phyloP scores from a whole-genome alignment of 2,113 vertebrate genomes.

The Lophius piscatorius region DNA sequence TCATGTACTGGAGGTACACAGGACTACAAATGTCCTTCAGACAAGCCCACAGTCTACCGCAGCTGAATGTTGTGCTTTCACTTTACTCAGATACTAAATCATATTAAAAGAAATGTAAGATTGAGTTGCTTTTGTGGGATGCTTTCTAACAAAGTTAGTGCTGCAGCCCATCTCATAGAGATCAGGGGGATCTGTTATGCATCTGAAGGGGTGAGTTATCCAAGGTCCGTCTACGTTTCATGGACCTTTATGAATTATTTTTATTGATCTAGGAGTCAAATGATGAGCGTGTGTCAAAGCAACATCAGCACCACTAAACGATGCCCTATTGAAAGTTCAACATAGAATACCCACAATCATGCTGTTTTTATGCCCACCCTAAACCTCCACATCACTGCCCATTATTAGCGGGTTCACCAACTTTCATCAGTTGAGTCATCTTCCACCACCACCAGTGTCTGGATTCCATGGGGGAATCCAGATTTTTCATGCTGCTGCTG shows the following conservation, averaged over 20 bases:
- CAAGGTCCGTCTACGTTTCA: background rate
- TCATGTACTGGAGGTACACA: background rate
- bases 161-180: background rate
- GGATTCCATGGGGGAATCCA: too few species aligned
- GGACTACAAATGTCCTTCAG: background rate
- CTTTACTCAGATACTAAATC: background rate
- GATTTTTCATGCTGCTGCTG: too few species aligned
- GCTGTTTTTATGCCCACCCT: too few species aligned
- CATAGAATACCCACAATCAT: too few species aligned
- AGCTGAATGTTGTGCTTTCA: background rate
- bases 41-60: background rate
- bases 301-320: background rate
- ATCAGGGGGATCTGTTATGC: too few species aligned
- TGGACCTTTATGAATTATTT: background rate
- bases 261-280: background rate
- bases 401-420: too few species aligned
- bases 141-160: background rate
- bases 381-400: too few species aligned
- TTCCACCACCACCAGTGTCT: too few species aligned
- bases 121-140: background rate
- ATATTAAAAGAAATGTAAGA: background rate
- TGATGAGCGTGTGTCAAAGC: slow-evolving; percentile 3
- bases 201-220: background rate
- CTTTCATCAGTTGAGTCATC: too few species aligned
- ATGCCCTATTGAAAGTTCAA: too few species aligned